Evolutionary conservation across 1,140 invertebrate species (phyloP).

Genomic region (Trichonephila clavipes): DNA sequence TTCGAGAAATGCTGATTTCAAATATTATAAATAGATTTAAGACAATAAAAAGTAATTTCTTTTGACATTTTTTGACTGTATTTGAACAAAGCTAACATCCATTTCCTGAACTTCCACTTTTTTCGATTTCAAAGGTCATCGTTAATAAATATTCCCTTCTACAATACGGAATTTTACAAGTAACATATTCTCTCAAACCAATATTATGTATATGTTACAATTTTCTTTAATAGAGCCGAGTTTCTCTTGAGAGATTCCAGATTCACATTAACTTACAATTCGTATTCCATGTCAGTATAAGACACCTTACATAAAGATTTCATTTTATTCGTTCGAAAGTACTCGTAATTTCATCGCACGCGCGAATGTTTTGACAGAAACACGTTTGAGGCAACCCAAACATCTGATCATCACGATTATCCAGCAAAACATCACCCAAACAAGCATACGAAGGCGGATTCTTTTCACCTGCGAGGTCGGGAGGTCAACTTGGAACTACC

Average conservation of each 20-base stretch:
- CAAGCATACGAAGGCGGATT: conserved; percentile 3
- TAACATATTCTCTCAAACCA: too few relatives aligned
- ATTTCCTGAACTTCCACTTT: too few relatives aligned
- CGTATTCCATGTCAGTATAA: background rate
- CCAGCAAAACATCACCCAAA: background rate
- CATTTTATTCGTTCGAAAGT: background rate
- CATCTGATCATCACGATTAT: conserved; percentile 4
- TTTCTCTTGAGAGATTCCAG: background rate
- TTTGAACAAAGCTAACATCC: too few relatives aligned
- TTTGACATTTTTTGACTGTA: too few relatives aligned
- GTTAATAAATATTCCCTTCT: too few relatives aligned
- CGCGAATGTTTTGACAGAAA: background rate
- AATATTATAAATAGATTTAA: too few relatives aligned
- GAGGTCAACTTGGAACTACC: background rate
- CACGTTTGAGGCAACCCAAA: background rate
- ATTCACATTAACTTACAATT: background rate
- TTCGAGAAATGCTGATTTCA: too few relatives aligned
- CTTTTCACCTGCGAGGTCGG: background rate
- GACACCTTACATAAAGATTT: background rate
- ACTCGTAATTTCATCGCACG: background rate
- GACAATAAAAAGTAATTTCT: too few relatives aligned
- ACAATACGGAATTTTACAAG: too few relatives aligned
- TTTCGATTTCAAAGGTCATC: too few relatives aligned
- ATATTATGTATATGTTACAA: too few relatives aligned
- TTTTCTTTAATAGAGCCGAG: background rate